phyloP scores from a whole-genome alignment of 2,113 vertebrate genomes.

The Poeciliopsis prolifica region DNA sequence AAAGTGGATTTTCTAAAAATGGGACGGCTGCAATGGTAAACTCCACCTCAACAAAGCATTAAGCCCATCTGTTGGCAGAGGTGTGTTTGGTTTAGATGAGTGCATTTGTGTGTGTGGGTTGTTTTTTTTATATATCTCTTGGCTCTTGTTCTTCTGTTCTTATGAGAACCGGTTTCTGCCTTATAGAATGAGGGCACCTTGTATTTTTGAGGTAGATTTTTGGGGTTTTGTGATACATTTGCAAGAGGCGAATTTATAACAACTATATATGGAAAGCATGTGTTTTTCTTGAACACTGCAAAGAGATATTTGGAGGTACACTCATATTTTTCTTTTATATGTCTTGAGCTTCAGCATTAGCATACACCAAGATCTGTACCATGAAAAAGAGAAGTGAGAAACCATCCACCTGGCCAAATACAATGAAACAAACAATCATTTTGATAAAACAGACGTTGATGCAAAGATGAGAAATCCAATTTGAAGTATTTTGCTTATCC shows the following conservation, averaged over 20 bases:
- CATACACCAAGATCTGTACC: too few relatives aligned
- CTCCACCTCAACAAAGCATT: slow-evolving; percentile 71
- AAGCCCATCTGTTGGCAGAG: slow-evolving; percentile 77
- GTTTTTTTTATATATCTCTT: slow-evolving; percentile 18
- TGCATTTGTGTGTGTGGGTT: slow-evolving; percentile 36
- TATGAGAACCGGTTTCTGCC: slow-evolving; percentile 42
- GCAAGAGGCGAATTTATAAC: neutral
- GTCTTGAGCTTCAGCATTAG: too few relatives aligned
- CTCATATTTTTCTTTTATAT: too few relatives aligned
- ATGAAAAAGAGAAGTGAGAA: too few relatives aligned
- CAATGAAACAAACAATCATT: too few relatives aligned
- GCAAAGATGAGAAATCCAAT: too few relatives aligned
- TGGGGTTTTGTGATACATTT: slow-evolving; percentile 14
- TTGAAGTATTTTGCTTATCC: too few relatives aligned
- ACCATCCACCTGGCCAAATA: too few relatives aligned
- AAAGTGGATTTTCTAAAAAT: slow-evolving; percentile 75
- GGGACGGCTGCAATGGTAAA: slow-evolving; percentile 60
- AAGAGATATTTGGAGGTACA: too few relatives aligned
- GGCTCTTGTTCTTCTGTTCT: slow-evolving; percentile 46
- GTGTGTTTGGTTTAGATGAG: slow-evolving; percentile 46
- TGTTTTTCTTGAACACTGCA: too few relatives aligned
- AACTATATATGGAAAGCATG: too few relatives aligned
- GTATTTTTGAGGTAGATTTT: slow-evolving; percentile 29
- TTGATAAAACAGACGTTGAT: too few relatives aligned
- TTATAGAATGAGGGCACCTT: slow-evolving; percentile 28